Base-by-base conservation (phyloP, 2,888 invertebrate species). In the Belgica antarctica region DNA sequence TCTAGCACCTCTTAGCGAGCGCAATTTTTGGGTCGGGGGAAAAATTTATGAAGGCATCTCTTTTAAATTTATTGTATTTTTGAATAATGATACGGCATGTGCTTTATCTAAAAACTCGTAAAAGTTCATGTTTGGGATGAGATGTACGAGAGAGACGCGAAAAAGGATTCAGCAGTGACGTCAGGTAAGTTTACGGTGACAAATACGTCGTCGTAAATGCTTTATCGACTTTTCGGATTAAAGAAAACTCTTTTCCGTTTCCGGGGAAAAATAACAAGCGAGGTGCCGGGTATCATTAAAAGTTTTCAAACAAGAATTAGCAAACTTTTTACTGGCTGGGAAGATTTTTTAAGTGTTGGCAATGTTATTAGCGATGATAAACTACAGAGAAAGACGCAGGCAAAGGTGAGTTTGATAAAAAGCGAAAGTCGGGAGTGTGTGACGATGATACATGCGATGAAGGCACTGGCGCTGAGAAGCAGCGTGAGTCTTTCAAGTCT, bases 331-430 rank as follows among this genome's bases (percentile, higher is more conserved):
- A n/a, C n/a, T n/a, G n/a, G n/a, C n/a, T n/a, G n/a, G n/a, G n/a
- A n/a, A n/a, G n/a, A n/a, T n/a, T n/a, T n/a, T n/a, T n/a, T n/a
- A n/a, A n/a, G n/a, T n/a, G n/a, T n/a, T n/a, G n/a, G n/a, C n/a
- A n/a, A n/a, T 27, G 27, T 19, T 59, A 59, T 59, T 24, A 62
- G 22, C 31, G 47, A 65, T 65, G 65, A 65, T 65, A 65, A 65
- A 65, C 47, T 65, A 41, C 47, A 24, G 28, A 52, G 12, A 2
- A 27, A n/a, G 27, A 15, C n/a, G n/a, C n/a, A n/a, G n/a, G n/a
- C n/a, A n/a, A 47, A 65, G 46, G 65, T 46, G 41, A 65, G 47
- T 65, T 47, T 46, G 65, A 65, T 65, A 46, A 65, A 47, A 65
- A 7, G 25, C 15, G 27, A 22, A 47, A 65, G 47, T 65, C 46